Percentiles rank a stretch among this genome's conserved stretches.
phyloP scores from a whole-genome alignment of 2,888 invertebrate species.

The Icerya purchasi region DNA sequence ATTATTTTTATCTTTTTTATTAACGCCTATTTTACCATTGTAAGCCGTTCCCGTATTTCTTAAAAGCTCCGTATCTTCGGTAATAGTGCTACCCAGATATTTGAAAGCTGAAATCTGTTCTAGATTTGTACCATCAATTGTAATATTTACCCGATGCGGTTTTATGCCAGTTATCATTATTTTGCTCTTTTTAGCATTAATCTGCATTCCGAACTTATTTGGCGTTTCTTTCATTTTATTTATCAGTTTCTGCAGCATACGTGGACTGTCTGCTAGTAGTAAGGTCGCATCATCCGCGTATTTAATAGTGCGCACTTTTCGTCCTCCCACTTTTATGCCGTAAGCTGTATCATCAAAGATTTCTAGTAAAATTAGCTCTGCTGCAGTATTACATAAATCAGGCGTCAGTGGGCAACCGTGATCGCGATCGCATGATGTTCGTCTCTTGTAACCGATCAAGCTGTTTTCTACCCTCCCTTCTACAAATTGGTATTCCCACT shows the following conservation, averaged over 20 bases:
- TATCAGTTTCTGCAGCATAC: background rate
- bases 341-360: background rate
- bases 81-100: background rate
- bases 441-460: too few relatives aligned
- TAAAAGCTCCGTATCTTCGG: background rate
- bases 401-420: too few relatives aligned
- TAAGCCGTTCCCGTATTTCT: background rate
- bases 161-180: too few relatives aligned
- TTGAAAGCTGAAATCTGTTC: background rate
- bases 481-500: too few relatives aligned
- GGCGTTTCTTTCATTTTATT: background rate
- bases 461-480: too few relatives aligned
- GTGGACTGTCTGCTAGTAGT: background rate
- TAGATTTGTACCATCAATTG: background rate
- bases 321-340: background rate
- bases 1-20: background rate
- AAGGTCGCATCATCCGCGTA: background rate
- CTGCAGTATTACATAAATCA: too few relatives aligned
- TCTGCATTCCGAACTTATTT: too few relatives aligned
- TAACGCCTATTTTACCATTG: background rate
- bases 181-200: background rate
- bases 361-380: background rate
- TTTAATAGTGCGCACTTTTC: background rate
- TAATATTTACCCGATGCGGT: background rate
- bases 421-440: too few relatives aligned